A percentile compares a stretch with the other conserved stretches of the same genome.
These are phyloP conservation scores for Morpho deidamia DNA, from an alignment of 2,888 invertebrate genomes.

Conservation along the genomic window DNA sequence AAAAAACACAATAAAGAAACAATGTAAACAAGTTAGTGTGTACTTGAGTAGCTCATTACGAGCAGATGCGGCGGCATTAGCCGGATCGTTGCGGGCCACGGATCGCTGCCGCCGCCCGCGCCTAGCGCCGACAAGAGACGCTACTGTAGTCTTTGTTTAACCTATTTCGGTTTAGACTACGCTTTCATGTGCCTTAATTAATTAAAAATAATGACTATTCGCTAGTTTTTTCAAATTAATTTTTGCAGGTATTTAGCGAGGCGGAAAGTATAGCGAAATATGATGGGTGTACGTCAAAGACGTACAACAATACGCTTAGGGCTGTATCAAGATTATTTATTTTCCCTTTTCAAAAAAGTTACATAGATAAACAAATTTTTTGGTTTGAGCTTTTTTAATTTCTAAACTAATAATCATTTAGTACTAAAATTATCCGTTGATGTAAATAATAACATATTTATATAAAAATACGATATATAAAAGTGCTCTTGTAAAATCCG, in stretches of 20 bases:
- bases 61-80: slow-evolving; percentile 73
- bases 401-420: too few relatives aligned
- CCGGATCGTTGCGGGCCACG: slow-evolving; percentile 46
- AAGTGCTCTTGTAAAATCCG: too few relatives aligned
- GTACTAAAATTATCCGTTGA: too few relatives aligned
- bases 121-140: slow-evolving; percentile 32
- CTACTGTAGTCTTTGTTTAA: slow-evolving; percentile 57
- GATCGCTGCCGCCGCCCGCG: slow-evolving; percentile 33
- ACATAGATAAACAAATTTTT: too few relatives aligned
- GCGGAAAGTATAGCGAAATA: slow-evolving; percentile 22
- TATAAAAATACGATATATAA: too few relatives aligned
- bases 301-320: background rate
- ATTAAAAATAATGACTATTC: slow-evolving; percentile 41
- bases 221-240: slow-evolving; percentile 20
- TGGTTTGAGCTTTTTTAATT: too few relatives aligned
- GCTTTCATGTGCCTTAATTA: slow-evolving; percentile 63
- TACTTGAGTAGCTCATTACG: slow-evolving; percentile 77
- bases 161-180: slow-evolving; percentile 74
- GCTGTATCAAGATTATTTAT: too few relatives aligned
- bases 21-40: slow-evolving; percentile 77
- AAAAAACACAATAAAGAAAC: slow-evolving; percentile 78
- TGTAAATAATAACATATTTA: too few relatives aligned
- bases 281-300: background rate
- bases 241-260: slow-evolving; percentile 21
- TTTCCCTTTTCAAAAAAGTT: too few relatives aligned